Conservation (phyloP, 2,113 vertebrate species). For the Furnarius figulus region DNA sequence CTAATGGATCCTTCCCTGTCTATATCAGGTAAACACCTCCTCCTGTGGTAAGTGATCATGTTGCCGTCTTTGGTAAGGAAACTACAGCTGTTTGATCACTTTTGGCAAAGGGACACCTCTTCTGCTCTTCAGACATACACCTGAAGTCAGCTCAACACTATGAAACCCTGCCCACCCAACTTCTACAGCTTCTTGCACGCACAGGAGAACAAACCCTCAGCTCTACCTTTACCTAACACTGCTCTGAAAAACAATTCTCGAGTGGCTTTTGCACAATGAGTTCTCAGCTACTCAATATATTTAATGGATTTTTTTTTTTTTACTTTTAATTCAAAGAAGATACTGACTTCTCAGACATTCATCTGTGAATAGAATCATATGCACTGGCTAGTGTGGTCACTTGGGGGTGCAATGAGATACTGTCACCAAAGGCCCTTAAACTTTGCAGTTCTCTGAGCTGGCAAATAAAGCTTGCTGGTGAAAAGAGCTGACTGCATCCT, state of each 20-base stretch:
- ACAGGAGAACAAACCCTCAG: not conserved
- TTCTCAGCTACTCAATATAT: not conserved
- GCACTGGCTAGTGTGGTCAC: not conserved
- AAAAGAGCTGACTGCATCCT: not conserved
- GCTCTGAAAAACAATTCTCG: not conserved
- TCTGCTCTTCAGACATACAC: not conserved
- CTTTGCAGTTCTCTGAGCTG: not conserved
- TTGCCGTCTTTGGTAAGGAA: not conserved
- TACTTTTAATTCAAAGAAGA: not conserved
- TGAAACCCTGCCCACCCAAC: not conserved
- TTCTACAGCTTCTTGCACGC: not conserved
- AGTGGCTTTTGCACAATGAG: not conserved
- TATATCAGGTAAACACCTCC: not conserved
- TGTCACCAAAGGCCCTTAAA: not conserved
- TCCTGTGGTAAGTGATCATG: not conserved
- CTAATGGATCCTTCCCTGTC: not conserved
- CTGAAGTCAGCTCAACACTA: not conserved
- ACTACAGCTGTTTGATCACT: not conserved
- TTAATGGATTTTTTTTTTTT: not conserved
- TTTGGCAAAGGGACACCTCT: not conserved
- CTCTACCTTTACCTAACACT: not conserved
- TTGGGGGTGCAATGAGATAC: conserved; percentile 30
- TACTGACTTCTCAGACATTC: not conserved
- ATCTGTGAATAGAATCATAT: not conserved
- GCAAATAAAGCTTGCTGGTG: not conserved